These are phyloP conservation scores for Drosophila monieri DNA, from an alignment of 2,888 invertebrate species.

Conservation along the genomic window DNA sequence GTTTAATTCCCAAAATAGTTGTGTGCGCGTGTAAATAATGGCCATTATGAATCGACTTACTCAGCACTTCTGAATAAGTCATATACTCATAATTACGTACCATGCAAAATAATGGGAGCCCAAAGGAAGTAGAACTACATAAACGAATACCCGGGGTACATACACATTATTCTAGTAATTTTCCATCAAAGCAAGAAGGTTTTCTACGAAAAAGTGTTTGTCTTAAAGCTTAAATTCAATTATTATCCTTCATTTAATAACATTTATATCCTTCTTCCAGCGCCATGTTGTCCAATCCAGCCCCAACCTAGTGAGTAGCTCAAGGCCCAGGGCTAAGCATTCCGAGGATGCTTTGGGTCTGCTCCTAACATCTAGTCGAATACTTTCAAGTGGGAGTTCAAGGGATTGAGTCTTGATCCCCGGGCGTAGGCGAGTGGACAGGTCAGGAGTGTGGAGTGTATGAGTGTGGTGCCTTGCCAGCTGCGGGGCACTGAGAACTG, in stretches of 20 bases:
- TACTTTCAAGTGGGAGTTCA: slow-evolving; percentile 54
- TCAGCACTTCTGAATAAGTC: slow-evolving; percentile 24
- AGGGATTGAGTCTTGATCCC: slow-evolving; percentile 43
- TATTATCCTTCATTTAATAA: background rate
- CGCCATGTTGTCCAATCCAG: slow-evolving; percentile 56
- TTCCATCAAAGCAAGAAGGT: background rate
- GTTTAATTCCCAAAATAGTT: slow-evolving; percentile 27
- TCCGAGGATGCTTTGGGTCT: slow-evolving; percentile 58
- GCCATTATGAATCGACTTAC: slow-evolving; percentile 15
- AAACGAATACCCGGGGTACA: background rate
- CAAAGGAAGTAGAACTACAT: slow-evolving; percentile 1
- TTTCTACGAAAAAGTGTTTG: background rate
- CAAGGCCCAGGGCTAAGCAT: slow-evolving; percentile 41
- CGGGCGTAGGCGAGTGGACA: slow-evolving; percentile 12
- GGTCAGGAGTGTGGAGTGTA: slow-evolving; percentile 10
- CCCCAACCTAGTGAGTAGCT: slow-evolving; percentile 70
- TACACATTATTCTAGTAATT: background rate
- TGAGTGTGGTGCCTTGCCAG: slow-evolving; percentile 28
- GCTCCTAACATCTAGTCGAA: slow-evolving; percentile 60
- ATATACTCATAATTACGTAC: slow-evolving; percentile 23
- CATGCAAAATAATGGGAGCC: slow-evolving; percentile 9
- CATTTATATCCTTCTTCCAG: slow-evolving; percentile 29
- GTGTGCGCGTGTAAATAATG: slow-evolving; percentile 28
- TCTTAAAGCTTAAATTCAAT: background rate
- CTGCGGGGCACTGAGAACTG: slow-evolving; percentile 38